Evolutionary conservation across 2,113 vertebrate genomes (phyloP).

Genomic region (Silurus glanis): DNA sequence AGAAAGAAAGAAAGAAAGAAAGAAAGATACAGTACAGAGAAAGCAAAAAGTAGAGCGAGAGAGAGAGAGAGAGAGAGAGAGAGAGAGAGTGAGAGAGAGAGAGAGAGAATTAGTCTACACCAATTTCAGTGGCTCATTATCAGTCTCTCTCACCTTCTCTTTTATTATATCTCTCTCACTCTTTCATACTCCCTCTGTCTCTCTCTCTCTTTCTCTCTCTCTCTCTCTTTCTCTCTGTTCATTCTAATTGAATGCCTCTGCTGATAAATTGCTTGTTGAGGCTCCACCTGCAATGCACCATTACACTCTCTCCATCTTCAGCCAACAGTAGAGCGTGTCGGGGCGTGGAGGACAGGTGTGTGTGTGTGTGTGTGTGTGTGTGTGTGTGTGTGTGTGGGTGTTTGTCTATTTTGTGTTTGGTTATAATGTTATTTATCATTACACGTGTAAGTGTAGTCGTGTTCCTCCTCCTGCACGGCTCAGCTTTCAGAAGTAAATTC

Average conservation of each 20-base stretch:
- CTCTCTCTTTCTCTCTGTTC: slow-evolving; percentile 41
- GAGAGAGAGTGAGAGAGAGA: not conserved
- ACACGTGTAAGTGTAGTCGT: slow-evolving; percentile 26
- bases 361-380: slow-evolving; percentile 23
- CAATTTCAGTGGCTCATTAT: not conserved
- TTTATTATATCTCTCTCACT: not conserved
- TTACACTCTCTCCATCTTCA: slow-evolving; percentile 55
- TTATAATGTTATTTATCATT: slow-evolving; percentile 14
- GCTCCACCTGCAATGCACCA: slow-evolving; percentile 66
- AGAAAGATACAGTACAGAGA: too few species aligned
- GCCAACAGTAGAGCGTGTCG: slow-evolving; percentile 18
- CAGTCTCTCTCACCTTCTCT: not conserved
- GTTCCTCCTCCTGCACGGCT: not conserved
- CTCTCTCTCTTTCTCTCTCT: slow-evolving; percentile 30
- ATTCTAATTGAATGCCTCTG: slow-evolving; percentile 65
- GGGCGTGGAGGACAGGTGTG: slow-evolving; percentile 14
- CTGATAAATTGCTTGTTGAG: slow-evolving; percentile 66
- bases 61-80: not conserved
- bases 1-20: too few species aligned
- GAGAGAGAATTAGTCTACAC: not conserved
- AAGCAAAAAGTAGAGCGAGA: too few species aligned
- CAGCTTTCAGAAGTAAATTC: not conserved
- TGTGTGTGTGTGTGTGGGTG: slow-evolving; percentile 36
- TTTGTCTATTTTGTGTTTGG: not conserved
- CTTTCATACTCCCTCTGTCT: slow-evolving; percentile 34